A percentile compares a stretch with the other conserved stretches of the same genome.
These are phyloP conservation scores for Nasonia oneida DNA, from an alignment of 2,888 invertebrate genomes.

Conservation along the genomic window DNA sequence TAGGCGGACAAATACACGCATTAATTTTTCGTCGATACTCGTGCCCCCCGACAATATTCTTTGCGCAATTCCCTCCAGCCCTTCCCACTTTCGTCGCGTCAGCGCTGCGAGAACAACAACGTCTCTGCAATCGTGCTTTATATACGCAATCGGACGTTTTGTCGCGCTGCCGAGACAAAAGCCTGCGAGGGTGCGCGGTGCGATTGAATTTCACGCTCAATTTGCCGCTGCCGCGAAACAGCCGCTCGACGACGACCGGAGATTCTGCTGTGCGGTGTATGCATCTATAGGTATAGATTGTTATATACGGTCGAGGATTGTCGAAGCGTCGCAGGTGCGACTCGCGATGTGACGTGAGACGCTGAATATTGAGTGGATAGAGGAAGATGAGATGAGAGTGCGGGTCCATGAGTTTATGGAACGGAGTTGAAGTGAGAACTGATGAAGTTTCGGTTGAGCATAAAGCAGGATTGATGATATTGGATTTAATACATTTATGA, in stretches of 20 bases:
- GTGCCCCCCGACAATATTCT: not conserved
- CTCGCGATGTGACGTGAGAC: not conserved
- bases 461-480: too few relatives aligned
- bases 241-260: constrained; percentile 12
- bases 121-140: constrained; percentile 4
- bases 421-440: too few relatives aligned
- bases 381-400: too few relatives aligned
- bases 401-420: too few relatives aligned
- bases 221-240: constrained; percentile 60
- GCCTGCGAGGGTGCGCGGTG: constrained; percentile 13
- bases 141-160: constrained; percentile 25
- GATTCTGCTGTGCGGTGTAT: not conserved
- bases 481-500: too few relatives aligned
- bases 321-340: constrained; percentile 8
- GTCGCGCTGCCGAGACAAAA: constrained; percentile 34
- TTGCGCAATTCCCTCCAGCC: constrained; percentile 5
- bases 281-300: not conserved
- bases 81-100: constrained; percentile 40
- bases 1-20: not conserved
- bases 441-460: too few relatives aligned
- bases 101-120: not conserved
- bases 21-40: constrained; percentile 1
- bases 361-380: not conserved
- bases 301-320: not conserved
- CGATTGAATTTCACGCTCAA: constrained; percentile 69